Conservation (phyloP, 92 coral and sea anemone species). For the Micromussa lordhowensis region DNA sequence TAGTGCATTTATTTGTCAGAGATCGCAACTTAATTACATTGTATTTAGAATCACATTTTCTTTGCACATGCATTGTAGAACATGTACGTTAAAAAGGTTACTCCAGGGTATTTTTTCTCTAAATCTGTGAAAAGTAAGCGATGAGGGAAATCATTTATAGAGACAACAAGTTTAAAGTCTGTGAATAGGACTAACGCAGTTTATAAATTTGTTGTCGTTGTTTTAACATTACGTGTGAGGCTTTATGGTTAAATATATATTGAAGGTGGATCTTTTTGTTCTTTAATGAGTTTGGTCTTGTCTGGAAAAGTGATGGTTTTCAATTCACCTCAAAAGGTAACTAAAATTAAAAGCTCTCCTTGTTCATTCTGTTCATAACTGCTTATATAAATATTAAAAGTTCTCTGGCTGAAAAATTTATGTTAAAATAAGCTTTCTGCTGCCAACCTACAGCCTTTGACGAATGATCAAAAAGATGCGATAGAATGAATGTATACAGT, state of each 20-base stretch:
- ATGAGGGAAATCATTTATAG: background rate
- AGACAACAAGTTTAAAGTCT: background rate
- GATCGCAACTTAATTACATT: constrained; percentile 45
- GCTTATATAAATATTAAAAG: background rate
- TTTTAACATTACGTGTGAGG: background rate
- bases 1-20: constrained; percentile 35
- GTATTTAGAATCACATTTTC: constrained; percentile 31
- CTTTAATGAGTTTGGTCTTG: too few species aligned
- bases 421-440: too few species aligned
- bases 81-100: constrained; percentile 22
- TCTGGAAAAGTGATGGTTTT: too few species aligned
- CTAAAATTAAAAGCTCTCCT: too few species aligned
- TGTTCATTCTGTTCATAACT: too few species aligned
- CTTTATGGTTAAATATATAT: constrained; percentile 7
- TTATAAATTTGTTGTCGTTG: too few species aligned
- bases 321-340: too few species aligned
- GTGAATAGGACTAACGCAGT: background rate
- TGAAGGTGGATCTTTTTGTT: background rate
- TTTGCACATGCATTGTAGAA: constrained; percentile 34
- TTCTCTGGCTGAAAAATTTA: too few species aligned
- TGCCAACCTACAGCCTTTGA: too few species aligned
- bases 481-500: too few species aligned
- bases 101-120: constrained; percentile 29
- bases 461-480: too few species aligned
- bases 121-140: constrained; percentile 27